Evolutionary conservation across 2,113 vertebrate species (phyloP).

Genomic region (Laticauda laticaudata): DNA sequence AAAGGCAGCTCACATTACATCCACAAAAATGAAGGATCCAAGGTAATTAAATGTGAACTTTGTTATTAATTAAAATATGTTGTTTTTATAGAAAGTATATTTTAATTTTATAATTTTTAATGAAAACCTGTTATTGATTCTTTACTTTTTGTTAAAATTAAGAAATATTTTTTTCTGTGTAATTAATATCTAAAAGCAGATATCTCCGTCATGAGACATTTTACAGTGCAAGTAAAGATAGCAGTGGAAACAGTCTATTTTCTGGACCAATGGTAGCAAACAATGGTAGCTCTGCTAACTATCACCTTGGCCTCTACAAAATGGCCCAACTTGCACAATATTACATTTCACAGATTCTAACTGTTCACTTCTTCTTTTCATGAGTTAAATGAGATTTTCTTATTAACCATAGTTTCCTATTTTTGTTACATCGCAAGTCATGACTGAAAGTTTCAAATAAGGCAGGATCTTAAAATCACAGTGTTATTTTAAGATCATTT

Average conservation of each 20-base stretch:
- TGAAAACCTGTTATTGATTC: not conserved
- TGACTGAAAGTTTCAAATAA: not conserved
- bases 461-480: not conserved
- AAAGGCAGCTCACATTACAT: not conserved
- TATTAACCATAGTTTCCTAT: not conserved
- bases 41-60: not conserved
- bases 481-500: not conserved
- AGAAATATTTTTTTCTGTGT: not conserved
- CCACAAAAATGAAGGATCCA: not conserved
- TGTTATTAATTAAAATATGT: not conserved
- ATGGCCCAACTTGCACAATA: not conserved
- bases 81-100: conserved; percentile 21
- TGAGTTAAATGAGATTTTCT: not conserved
- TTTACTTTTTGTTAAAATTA: not conserved
- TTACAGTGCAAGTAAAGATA: not conserved
- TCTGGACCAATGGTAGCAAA: not conserved
- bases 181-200: not conserved
- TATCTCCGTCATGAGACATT: not conserved
- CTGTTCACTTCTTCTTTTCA: not conserved
- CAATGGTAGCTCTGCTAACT: not conserved
- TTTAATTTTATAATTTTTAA: conserved; percentile 1
- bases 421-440: not conserved
- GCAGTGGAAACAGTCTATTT: not conserved
- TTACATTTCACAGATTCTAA: not conserved
- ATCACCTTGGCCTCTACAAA: not conserved